Base-by-base conservation (phyloP, 1,140 invertebrate genomes). In the Telenomus remus region DNA sequence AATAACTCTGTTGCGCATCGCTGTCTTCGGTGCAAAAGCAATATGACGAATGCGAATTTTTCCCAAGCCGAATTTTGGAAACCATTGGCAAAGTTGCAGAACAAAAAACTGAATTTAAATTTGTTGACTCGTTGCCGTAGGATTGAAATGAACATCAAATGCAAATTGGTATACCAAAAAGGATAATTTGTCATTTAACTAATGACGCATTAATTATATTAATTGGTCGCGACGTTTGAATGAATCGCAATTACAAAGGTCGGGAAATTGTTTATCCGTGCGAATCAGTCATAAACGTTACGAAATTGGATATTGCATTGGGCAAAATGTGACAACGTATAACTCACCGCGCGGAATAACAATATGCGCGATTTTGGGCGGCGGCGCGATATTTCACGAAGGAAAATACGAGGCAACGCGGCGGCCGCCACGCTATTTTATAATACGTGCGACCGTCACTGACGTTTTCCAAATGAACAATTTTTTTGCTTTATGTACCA, bases 401-500 rank as follows among this genome's bases (percentile, higher is more conserved):
- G 50, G 14, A 65, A 73, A 73, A 73, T 73, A 65, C 56, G 49
- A 56, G 47, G 59, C 50, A 51, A 19, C 51, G 44, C 51, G 46
- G 16, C 49, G 37, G 3, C 19, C 19, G 19, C 19, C 19, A 51
- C 60, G 69, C 61, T 73, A 65, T 73, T 73, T 73, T 72, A 64
- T 64, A 72, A 72, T 72, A 72, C 69, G 61, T 61, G 48, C 55
- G 47, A 39, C 53, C 69, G 59, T 64, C 60, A 61, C 60, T 65
- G 61, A 73, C 69, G 55, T 65, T 65, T 48, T 73, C 69, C 37
- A 73, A 65, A 73, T 73, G 69, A 65, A 73, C 69, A 59, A 73
- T 73, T 73, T 73, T 73, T 73, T 63, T 72, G 60, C 59, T 72
- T 72, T 72, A 72, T 72, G 54, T 72, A 72, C 59, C 69, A 72